Evolutionary conservation across 2,888 invertebrate genomes (phyloP).

Genomic region (Watsonalla binaria): DNA sequence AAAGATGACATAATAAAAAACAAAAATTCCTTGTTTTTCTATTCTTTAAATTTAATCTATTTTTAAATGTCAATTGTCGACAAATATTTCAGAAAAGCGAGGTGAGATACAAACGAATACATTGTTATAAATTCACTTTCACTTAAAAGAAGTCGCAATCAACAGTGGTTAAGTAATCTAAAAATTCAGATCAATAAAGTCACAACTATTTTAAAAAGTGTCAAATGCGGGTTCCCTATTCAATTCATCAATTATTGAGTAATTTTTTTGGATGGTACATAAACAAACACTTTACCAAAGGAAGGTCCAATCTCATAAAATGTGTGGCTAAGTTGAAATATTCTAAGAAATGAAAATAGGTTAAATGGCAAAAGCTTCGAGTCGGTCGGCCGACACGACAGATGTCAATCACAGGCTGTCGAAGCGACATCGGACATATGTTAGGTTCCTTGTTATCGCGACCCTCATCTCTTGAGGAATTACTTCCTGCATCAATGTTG

Average conservation of each 20-base stretch:
- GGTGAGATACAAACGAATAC: no score
- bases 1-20: constrained; percentile 9
- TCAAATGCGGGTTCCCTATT: no score
- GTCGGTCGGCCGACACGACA: constrained; percentile 30
- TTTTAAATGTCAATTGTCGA: no score
- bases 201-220: no score
- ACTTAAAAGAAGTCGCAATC: background rate
- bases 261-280: background rate
- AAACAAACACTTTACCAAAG: background rate
- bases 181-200: no score
- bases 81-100: background rate
- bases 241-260: background rate
- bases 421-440: constrained; percentile 50
- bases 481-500: constrained; percentile 54
- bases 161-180: no score
- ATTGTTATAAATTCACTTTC: no score
- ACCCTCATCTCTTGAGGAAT: constrained; percentile 65
- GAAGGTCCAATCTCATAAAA: background rate
- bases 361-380: background rate
- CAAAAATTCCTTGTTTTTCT: background rate
- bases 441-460: constrained; percentile 58
- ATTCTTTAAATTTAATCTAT: no score
- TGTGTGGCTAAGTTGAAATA: background rate
- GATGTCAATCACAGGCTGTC: constrained; percentile 49
- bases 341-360: background rate